Base-by-base conservation (phyloP, 37 sponge, comb jelly and placozoan genomes). In the Mnemiopsis leidyi region DNA sequence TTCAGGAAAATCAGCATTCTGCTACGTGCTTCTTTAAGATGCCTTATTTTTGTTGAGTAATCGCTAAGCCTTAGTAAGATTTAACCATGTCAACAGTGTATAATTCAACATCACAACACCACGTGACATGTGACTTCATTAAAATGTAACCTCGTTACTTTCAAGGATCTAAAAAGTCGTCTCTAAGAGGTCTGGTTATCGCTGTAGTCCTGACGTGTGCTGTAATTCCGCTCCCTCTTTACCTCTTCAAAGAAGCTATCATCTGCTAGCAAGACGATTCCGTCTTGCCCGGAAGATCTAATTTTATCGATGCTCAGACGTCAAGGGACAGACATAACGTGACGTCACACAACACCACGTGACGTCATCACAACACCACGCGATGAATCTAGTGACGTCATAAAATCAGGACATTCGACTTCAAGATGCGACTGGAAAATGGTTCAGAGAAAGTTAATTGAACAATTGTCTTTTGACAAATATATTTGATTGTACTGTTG, bases 221-320 rank as follows among this genome's bases (percentile, higher is more conserved):
- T 77, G 79, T 77, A 16, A 77, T 77, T 32, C 79, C 79, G 20
- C 79, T 77, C 26, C 79, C 79, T 34, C 36, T 77, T 1, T 77
- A 77, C 36, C 79, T 77, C 34, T 77, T 77, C 79, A 77, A 77
- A 77, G 79, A 77, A 34, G 79, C 79, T 34, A 77, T 77, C 35
- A 77, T 77, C 79, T 77, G 79, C 36, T 77, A 48, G 61, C 61
- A 48, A n/a, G 61, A 18, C 9, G 61, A 5, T 48, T 48, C 61
- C 13, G 13, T 48, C 61, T 48, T 48, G 5, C 61, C 5, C 61
- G 13, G 5, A 18, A 18, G 61, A 48, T 48, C n/a, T n/a, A n/a
- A n/a, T n/a, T n/a, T n/a, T n/a, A n/a, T n/a, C n/a, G n/a, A n/a
- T n/a, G n/a, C n/a, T n/a, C n/a, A 18, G 61, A 48, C 9, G 61